A percentile compares a stretch with the other conserved stretches of the same genome.
Conservation (phyloP, 2,888 invertebrate species). For the Trileptium ribeirensis region DNA sequence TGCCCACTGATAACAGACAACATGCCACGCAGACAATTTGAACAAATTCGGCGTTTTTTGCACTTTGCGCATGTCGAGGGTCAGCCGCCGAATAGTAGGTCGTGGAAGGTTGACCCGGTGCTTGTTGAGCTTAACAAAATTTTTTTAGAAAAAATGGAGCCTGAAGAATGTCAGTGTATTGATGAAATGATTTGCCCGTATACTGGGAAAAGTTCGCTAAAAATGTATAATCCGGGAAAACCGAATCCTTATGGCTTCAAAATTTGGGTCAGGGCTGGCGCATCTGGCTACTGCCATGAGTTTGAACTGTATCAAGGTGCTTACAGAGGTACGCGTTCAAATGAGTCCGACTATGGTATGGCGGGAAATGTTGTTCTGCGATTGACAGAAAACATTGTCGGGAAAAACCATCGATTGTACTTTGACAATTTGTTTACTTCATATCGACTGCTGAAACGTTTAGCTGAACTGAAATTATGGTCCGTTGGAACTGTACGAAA, state of each 20-base stretch:
- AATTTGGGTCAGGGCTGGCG: neutral
- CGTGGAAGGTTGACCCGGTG: neutral
- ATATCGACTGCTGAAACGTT: neutral
- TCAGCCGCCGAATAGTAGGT: neutral
- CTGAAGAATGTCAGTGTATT: neutral
- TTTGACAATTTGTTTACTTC: neutral
- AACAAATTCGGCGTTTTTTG: neutral
- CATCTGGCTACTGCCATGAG: constrained; percentile 2
- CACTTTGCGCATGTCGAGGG: neutral
- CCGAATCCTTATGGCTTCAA: neutral
- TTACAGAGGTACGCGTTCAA: neutral
- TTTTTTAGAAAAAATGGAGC: neutral
- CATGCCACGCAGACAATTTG: neutral
- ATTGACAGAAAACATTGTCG: neutral
- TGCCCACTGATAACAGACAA: neutral
- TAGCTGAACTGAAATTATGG: neutral
- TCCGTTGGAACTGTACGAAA: neutral
- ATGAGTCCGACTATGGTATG: neutral
- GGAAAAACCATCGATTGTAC: neutral
- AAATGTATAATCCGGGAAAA: neutral
- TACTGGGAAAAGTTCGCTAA: neutral
- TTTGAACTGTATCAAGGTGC: constrained; percentile 1
- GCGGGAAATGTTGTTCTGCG: neutral
- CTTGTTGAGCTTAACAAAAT: neutral
- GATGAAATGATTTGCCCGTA: constrained; percentile 3